Evolutionary conservation across 1,140 invertebrate species (phyloP).

Genomic region (Drosophila azteca): DNA sequence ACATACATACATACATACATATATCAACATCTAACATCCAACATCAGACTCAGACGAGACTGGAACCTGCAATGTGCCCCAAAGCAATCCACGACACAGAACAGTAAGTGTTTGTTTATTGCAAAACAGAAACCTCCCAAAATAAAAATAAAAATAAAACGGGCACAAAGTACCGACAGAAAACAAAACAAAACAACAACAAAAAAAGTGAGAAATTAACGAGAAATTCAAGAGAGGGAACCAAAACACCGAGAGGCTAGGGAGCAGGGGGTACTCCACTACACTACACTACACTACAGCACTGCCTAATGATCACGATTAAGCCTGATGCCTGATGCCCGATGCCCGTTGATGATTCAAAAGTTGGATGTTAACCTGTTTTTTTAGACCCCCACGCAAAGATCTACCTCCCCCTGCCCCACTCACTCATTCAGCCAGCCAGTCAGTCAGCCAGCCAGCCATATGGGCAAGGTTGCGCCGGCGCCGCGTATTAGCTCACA

Average conservation of each 20-base stretch:
- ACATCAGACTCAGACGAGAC: no score
- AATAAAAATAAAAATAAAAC: slow-evolving; percentile 8
- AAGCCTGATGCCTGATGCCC: slow-evolving; percentile 3
- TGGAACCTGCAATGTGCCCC: neutral
- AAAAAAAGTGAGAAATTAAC: slow-evolving; percentile 18
- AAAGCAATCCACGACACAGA: slow-evolving; percentile 39
- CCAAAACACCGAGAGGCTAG: slow-evolving; percentile 11
- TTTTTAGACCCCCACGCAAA: slow-evolving; percentile 58
- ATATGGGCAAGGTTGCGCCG: slow-evolving; percentile 56
- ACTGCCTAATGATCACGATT: slow-evolving; percentile 41
- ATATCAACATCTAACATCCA: slow-evolving; percentile 7
- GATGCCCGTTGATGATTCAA: slow-evolving; percentile 27
- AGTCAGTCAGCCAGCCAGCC: slow-evolving; percentile 19
- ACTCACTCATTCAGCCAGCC: no score
- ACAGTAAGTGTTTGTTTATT: slow-evolving; percentile 75
- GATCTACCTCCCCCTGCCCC: neutral
- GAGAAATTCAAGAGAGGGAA: slow-evolving; percentile 22
- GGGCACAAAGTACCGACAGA: slow-evolving; percentile 23
- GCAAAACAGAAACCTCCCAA: slow-evolving; percentile 50
- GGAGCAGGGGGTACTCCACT: neutral
- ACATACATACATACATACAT: slow-evolving; percentile 11
- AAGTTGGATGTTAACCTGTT: slow-evolving; percentile 52
- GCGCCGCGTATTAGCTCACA: slow-evolving; percentile 60
- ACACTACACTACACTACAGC: slow-evolving; percentile 3
- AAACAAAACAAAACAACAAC: no score